Percentiles rank a stretch among this genome's conserved stretches.
These are phyloP conservation scores for Rhineura floridana DNA, from an alignment of 2,113 vertebrate genomes.

Conservation along the genomic window DNA sequence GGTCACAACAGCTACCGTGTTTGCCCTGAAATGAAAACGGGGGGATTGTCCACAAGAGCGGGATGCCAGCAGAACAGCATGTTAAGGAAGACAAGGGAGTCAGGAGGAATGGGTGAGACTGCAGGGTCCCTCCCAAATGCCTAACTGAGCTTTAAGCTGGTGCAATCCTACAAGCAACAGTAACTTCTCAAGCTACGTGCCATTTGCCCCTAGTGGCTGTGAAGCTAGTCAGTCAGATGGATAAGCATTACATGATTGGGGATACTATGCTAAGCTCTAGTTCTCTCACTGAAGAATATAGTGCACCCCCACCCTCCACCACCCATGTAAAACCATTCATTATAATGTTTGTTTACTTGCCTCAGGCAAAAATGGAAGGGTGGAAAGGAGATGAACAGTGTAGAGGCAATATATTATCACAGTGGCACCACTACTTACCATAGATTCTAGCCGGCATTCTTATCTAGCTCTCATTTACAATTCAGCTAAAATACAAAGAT, in stretches of 20 bases:
- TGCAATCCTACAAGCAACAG: not conserved
- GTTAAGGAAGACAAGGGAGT: not conserved
- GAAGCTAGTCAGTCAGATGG: slow-evolving; percentile 1
- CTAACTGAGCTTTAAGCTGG: not conserved
- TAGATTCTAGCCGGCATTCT: slow-evolving; percentile 20
- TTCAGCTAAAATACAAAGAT: slow-evolving; percentile 33
- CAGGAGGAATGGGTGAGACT: not conserved
- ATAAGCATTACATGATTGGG: not conserved
- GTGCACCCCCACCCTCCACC: not conserved
- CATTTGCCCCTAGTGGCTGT: not conserved
- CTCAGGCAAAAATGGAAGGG: not conserved
- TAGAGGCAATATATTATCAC: slow-evolving; percentile 1
- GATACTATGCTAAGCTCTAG: not conserved
- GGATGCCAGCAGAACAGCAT: not conserved
- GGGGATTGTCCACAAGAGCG: too few species aligned
- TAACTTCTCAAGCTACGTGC: not conserved
- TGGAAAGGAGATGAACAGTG: not conserved
- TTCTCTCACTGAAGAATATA: not conserved
- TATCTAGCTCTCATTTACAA: slow-evolving; percentile 44
- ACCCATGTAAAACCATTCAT: not conserved
- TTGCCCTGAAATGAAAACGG: not conserved
- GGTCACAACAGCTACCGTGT: not conserved
- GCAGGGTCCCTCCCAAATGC: not conserved
- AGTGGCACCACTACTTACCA: not conserved
- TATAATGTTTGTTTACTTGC: slow-evolving; percentile 17